phyloP scores from a whole-genome alignment of 64 coral and sea anemone species.

The Actinia equina region DNA sequence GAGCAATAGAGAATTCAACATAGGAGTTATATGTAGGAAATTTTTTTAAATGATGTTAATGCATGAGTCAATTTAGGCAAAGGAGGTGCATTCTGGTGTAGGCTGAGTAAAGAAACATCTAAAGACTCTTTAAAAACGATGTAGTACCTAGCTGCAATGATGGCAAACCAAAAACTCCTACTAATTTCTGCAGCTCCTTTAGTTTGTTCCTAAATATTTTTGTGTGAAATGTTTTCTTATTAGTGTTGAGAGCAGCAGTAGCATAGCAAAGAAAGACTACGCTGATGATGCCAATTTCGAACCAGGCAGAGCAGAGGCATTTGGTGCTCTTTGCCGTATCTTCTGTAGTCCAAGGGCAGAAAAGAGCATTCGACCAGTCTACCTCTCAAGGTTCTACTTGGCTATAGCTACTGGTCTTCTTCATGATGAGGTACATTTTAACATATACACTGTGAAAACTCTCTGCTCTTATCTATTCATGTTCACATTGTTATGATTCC shows the following conservation, averaged over 20 bases:
- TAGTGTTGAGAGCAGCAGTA: slow-evolving; percentile 25
- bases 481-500: neutral
- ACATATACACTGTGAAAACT: too few species aligned
- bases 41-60: too few species aligned
- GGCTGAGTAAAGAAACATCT: too few species aligned
- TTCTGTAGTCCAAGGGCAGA: slow-evolving; percentile 93
- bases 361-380: slow-evolving; percentile 76
- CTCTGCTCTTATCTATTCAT: too few species aligned
- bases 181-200: too few species aligned
- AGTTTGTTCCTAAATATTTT: neutral
- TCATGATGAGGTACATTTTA: slow-evolving; percentile 65
- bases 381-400: slow-evolving; percentile 91
- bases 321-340: slow-evolving; percentile 87
- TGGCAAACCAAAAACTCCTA: too few species aligned
- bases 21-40: too few species aligned
- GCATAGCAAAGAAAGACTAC: neutral
- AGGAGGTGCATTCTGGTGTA: too few species aligned
- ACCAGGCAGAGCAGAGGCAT: slow-evolving; percentile 93
- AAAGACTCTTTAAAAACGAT: too few species aligned
- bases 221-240: neutral
- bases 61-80: too few species aligned
- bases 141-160: too few species aligned
- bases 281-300: slow-evolving; percentile 70
- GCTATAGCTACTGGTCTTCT: slow-evolving; percentile 72
- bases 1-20: too few species aligned